Conservation (phyloP, 1,140 invertebrate genomes). For the Leptopilina clavipes region DNA sequence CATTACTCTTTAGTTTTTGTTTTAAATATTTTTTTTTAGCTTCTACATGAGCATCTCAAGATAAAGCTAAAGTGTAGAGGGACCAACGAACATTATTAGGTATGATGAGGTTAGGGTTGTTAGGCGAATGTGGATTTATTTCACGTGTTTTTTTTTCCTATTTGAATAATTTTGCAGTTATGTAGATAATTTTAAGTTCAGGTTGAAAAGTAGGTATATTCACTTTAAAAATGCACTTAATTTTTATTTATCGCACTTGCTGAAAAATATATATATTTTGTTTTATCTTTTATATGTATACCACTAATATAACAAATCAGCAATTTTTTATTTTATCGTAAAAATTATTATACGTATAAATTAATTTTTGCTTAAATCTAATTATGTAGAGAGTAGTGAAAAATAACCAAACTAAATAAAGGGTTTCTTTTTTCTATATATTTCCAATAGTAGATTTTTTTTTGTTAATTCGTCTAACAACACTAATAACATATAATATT, state of each 20-base stretch:
- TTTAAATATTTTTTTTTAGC: slow-evolving; percentile 60
- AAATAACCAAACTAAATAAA: neutral
- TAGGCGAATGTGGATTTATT: slow-evolving; percentile 64
- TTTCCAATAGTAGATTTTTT: slow-evolving; percentile 15
- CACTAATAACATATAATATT: slow-evolving; percentile 62
- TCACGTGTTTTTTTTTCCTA: neutral
- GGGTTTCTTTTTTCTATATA: neutral
- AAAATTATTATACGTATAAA: neutral
- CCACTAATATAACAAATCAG: too few species aligned
- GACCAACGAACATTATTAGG: slow-evolving; percentile 67
- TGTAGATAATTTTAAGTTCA: neutral
- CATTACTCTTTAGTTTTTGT: slow-evolving; percentile 53
- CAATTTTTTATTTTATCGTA: neutral
- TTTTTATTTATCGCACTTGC: neutral
- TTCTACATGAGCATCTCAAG: slow-evolving; percentile 68
- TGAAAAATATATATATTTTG: neutral
- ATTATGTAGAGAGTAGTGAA: neutral
- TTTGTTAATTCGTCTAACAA: slow-evolving; percentile 70
- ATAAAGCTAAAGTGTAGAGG: slow-evolving; percentile 76
- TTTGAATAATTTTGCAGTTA: neutral
- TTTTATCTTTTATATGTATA: too few species aligned
- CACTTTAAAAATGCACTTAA: neutral
- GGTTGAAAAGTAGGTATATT: neutral
- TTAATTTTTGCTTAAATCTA: neutral
- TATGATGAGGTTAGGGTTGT: slow-evolving; percentile 68